A percentile compares a stretch with the other conserved stretches of the same genome.
phyloP scores from a whole-genome alignment of 2,113 vertebrate species.

The Aegotheles bennettii region DNA sequence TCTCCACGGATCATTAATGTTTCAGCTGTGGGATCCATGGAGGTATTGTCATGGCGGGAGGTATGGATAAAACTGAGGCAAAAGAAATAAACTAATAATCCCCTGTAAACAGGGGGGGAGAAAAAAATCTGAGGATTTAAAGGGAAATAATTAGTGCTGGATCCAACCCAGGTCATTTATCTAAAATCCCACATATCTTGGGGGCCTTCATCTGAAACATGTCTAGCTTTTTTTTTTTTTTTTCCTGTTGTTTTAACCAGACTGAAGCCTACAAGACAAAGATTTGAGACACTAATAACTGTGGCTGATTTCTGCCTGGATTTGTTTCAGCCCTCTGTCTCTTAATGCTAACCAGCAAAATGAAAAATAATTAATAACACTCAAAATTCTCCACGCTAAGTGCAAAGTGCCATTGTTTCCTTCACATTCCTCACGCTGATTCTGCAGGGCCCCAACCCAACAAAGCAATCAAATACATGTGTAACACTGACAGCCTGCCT shows the following conservation, averaged over 20 bases:
- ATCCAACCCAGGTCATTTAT: conserved; percentile 1
- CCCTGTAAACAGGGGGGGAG: background rate
- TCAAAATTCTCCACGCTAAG: background rate
- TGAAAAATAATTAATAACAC: conserved; percentile 36
- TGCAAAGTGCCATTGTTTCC: background rate
- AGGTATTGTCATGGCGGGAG: background rate
- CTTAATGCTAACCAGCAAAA: conserved; percentile 14
- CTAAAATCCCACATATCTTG: background rate
- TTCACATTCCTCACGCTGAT: background rate
- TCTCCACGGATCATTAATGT: background rate
- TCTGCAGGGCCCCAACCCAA: conserved; percentile 10
- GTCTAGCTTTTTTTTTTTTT: background rate
- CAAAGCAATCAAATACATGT: conserved; percentile 33
- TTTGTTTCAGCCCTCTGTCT: conserved; percentile 35
- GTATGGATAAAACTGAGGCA: background rate
- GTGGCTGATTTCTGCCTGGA: conserved; percentile 45
- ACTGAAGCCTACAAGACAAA: conserved; percentile 34
- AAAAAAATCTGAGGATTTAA: background rate
- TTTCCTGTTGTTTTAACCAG: conserved; percentile 19
- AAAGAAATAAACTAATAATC: background rate
- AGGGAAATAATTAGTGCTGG: conserved; percentile 4
- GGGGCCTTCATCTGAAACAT: conserved; percentile 10
- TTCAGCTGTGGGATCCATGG: background rate
- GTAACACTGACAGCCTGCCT: conserved; percentile 25
- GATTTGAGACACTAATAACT: conserved; percentile 43